Evolutionary conservation across 2,797 vertebrate genomes (phyloP).

Genomic region (Thaleichthys pacificus): DNA sequence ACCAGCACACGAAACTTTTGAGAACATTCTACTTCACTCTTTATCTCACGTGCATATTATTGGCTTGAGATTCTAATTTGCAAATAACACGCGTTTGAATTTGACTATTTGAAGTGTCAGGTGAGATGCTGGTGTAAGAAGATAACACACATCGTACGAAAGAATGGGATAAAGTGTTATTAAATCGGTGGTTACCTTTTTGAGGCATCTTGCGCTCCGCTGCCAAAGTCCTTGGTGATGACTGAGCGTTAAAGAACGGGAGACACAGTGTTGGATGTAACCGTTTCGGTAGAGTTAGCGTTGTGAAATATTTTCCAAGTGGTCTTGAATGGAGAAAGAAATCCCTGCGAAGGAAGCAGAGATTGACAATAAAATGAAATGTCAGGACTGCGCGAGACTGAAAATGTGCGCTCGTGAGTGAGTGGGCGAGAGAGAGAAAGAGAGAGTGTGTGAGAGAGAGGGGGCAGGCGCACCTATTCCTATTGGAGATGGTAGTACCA

Average conservation of each 20-base stretch:
- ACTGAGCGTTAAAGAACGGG: slow-evolving; percentile 58
- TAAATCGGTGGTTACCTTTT: slow-evolving; percentile 77
- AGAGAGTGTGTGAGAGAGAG: slow-evolving; percentile 55
- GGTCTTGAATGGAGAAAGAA: slow-evolving; percentile 65
- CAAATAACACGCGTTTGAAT: background rate
- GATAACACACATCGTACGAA: background rate
- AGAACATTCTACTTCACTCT: background rate
- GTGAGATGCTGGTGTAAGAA: background rate
- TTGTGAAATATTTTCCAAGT: slow-evolving; percentile 80
- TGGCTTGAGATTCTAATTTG: background rate
- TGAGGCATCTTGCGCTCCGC: slow-evolving; percentile 80
- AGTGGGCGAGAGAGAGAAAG: slow-evolving; percentile 71
- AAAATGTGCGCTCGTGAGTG: slow-evolving; percentile 51
- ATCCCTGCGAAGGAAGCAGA: slow-evolving; percentile 88
- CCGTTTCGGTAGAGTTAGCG: slow-evolving; percentile 72
- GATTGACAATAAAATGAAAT: slow-evolving; percentile 88
- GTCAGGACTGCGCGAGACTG: slow-evolving; percentile 78
- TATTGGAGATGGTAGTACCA: slow-evolving; percentile 79
- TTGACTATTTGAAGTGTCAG: background rate
- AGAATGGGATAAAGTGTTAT: slow-evolving; percentile 14
- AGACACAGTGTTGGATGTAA: slow-evolving; percentile 68
- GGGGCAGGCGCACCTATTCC: slow-evolving; percentile 82
- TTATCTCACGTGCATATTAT: background rate
- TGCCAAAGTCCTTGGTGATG: slow-evolving; percentile 77
- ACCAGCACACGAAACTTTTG: slow-evolving; percentile 9